Evolutionary conservation across 2,113 vertebrate genomes (phyloP).

Genomic region (Collichthys lucidus): DNA sequence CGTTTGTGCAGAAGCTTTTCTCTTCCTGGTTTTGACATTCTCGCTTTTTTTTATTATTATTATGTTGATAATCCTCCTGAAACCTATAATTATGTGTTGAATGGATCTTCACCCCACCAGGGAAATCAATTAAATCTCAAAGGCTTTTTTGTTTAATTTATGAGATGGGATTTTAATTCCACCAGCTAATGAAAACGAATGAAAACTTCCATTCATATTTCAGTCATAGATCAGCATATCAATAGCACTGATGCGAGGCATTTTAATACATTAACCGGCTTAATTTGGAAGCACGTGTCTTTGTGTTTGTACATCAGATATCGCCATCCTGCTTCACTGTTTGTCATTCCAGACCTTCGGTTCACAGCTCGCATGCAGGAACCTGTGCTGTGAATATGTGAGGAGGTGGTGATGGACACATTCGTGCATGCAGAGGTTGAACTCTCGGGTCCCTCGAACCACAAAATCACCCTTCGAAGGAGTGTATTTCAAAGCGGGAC

Average conservation of each 20-base stretch:
- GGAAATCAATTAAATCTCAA: slow-evolving; percentile 70
- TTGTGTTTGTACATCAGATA: slow-evolving; percentile 29
- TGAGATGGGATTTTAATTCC: slow-evolving; percentile 71
- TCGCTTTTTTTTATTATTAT: slow-evolving; percentile 42
- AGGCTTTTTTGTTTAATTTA: slow-evolving; percentile 67
- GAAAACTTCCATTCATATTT: slow-evolving; percentile 63
- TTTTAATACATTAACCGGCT: slow-evolving; percentile 45
- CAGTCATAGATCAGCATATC: slow-evolving; percentile 62
- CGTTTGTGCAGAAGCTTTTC: slow-evolving; percentile 37
- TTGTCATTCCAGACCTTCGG: slow-evolving; percentile 3
- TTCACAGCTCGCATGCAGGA: neutral
- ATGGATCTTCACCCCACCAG: slow-evolving; percentile 55
- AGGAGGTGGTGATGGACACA: slow-evolving; percentile 20
- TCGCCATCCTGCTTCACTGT: slow-evolving; percentile 4
- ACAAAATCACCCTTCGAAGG: slow-evolving; percentile 23
- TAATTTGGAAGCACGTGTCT: slow-evolving; percentile 22
- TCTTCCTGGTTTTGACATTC: slow-evolving; percentile 35
- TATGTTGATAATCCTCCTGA: slow-evolving; percentile 63
- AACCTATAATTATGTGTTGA: slow-evolving; percentile 68
- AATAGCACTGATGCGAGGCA: no score
- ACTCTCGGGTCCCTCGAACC: slow-evolving; percentile 41
- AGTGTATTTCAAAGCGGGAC: slow-evolving; percentile 28
- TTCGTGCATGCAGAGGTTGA: slow-evolving; percentile 37
- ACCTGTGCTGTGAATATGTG: neutral
- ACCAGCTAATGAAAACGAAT: slow-evolving; percentile 65